A percentile compares a stretch with the other conserved stretches of the same genome.
These are phyloP conservation scores for Apantesis nais DNA, from an alignment of 2,888 invertebrate genomes.

Conservation along the genomic window DNA sequence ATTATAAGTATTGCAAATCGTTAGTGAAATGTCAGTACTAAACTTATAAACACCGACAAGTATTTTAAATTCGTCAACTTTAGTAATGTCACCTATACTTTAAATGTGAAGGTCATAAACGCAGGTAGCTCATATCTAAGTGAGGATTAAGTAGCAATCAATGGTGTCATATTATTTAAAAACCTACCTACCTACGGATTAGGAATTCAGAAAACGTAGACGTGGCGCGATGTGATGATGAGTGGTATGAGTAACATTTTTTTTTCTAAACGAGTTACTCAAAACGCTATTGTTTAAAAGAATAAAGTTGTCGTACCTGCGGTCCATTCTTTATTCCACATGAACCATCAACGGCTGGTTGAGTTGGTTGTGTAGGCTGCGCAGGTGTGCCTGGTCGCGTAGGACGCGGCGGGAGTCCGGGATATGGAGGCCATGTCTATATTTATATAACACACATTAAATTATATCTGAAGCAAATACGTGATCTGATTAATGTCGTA, in stretches of 20 bases:
- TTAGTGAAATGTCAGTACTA: background rate
- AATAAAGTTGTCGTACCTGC: slow-evolving; percentile 69
- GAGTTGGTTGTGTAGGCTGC: slow-evolving; percentile 51
- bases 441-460: background rate
- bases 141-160: background rate
- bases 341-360: slow-evolving; percentile 70
- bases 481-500: background rate
- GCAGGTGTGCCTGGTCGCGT: slow-evolving; percentile 56
- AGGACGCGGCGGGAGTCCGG: slow-evolving; percentile 76
- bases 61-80: background rate
- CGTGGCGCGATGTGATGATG: no score
- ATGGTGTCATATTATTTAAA: background rate
- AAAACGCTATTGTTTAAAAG: slow-evolving; percentile 24
- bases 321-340: slow-evolving; percentile 93
- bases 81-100: background rate
- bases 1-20: no score
- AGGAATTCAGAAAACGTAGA: slow-evolving; percentile 5
- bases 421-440: slow-evolving; percentile 79
- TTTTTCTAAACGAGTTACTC: background rate
- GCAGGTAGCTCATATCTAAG: background rate
- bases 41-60: background rate
- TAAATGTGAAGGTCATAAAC: background rate
- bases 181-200: background rate
- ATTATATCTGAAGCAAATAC: background rate
- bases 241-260: background rate